Conservation (phyloP, 2,888 invertebrate genomes). For the Pseudococcus viburni region DNA sequence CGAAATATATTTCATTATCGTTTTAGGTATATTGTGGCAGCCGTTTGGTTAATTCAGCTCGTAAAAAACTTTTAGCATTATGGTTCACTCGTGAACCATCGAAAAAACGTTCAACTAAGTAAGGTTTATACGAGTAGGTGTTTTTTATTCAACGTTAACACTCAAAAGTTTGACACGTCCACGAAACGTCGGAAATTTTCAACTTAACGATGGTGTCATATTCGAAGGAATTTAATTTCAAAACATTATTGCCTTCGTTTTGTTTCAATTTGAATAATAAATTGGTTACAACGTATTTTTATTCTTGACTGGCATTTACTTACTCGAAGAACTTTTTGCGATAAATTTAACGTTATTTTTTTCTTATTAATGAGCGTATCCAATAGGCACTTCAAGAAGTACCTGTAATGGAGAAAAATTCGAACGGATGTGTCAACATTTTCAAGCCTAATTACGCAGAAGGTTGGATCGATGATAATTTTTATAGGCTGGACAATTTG, state of each 20-base stretch:
- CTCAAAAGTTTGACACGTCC: constrained; percentile 4
- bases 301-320: neutral
- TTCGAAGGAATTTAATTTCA: neutral
- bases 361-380: no score
- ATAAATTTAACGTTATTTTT: neutral
- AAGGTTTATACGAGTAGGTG: neutral
- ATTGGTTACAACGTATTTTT: neutral
- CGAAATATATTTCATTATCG: constrained; percentile 3
- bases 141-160: neutral
- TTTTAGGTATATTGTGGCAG: neutral
- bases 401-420: no score
- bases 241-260: neutral
- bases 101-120: neutral
- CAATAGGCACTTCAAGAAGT: no score
- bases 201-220: neutral
- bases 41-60: neutral
- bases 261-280: neutral
- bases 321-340: neutral
- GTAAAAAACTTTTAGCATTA: neutral
- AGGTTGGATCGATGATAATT: no score
- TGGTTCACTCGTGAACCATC: neutral
- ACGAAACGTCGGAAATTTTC: neutral
- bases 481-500: no score
- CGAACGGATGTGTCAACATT: no score
- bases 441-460: no score